These are phyloP conservation scores for Rhinogobius similis DNA, from an alignment of 2,113 vertebrate genomes.

Conservation along the genomic window DNA sequence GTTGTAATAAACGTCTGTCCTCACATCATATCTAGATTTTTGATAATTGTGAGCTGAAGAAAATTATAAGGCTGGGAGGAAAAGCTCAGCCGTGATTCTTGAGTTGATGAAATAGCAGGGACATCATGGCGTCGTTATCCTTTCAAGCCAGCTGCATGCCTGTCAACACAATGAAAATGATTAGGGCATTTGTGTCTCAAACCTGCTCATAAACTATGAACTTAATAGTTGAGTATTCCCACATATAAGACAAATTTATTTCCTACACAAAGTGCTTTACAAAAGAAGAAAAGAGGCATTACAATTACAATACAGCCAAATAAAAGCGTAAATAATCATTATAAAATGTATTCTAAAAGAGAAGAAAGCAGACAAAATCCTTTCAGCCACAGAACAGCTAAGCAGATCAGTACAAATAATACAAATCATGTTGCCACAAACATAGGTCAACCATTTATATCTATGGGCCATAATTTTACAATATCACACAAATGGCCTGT, in stretches of 20 bases:
- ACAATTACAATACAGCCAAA: too few relatives aligned
- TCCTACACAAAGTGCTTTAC: too few relatives aligned
- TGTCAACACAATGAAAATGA: constrained; percentile 41
- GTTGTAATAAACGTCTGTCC: constrained; percentile 13
- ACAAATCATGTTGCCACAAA: neutral
- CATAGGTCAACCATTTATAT: neutral
- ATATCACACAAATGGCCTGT: neutral
- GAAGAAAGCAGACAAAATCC: too few relatives aligned
- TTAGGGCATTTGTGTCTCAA: neutral
- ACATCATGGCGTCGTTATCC: constrained; percentile 58
- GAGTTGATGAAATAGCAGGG: constrained; percentile 25
- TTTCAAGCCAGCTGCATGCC: constrained; percentile 37
- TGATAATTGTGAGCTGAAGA: neutral
- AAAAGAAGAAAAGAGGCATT: too few relatives aligned
- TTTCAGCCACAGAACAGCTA: too few relatives aligned
- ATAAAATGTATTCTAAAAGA: neutral
- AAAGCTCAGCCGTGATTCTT: constrained; percentile 49
- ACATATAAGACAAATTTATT: too few relatives aligned
- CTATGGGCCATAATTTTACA: too few relatives aligned
- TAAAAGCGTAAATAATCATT: too few relatives aligned
- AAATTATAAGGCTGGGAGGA: constrained; percentile 67
- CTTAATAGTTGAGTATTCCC: neutral
- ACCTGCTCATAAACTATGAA: neutral
- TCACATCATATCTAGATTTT: neutral
- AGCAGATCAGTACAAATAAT: too few relatives aligned